Evolutionary conservation across 2,113 vertebrate genomes (phyloP), one percentile per base, ranked within the genome.

Genomic region (Channa maculata): DNA sequence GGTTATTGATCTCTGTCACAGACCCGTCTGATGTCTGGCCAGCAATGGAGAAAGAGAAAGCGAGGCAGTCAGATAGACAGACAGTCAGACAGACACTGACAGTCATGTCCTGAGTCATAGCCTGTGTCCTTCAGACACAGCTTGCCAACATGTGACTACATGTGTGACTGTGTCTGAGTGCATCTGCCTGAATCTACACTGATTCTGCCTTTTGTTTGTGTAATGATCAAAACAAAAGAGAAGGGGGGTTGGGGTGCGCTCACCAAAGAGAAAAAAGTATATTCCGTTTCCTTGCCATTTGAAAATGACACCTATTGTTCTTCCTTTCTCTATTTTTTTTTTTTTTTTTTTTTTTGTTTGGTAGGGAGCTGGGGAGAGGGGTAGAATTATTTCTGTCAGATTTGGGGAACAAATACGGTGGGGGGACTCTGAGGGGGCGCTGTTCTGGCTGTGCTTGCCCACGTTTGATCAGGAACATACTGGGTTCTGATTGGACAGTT

Each of bases 1-100:
- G 80, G 89, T 94, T 94, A 95, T 95, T 93, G 94, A 94, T 94
- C 93, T 88, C 80, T 87, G 93, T 93, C 94, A 93, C 87, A 89
- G 86, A 91, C 88, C 79, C 43, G 90, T 91, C 89, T 92, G 86
- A 91, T 79, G 91, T 88, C 89, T 92, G 88, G 79, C 79, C 79
- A 90, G 74, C 77, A 81, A 77, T 12, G 66, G 68, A 79, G 73
- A 67, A 52, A 82, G 61, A 61, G 39, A 11, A 5, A 37, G 48
- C 2, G 5, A 67, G 63, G 24, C 12, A 63, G 59, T 2, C 13
- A 24, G 50, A 59, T 1, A 69, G 69, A 59, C 1, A 69, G 69
- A 45, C 46, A 58, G 72, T 5, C 34, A 66, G 67, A 39, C 2
- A 82, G 79, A 76, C 77, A 82, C 82, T 69, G 74, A 71, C 73